These are phyloP conservation scores for Ciconia nigra DNA, from an alignment of 2,797 vertebrate species.

Conservation along the genomic window DNA sequence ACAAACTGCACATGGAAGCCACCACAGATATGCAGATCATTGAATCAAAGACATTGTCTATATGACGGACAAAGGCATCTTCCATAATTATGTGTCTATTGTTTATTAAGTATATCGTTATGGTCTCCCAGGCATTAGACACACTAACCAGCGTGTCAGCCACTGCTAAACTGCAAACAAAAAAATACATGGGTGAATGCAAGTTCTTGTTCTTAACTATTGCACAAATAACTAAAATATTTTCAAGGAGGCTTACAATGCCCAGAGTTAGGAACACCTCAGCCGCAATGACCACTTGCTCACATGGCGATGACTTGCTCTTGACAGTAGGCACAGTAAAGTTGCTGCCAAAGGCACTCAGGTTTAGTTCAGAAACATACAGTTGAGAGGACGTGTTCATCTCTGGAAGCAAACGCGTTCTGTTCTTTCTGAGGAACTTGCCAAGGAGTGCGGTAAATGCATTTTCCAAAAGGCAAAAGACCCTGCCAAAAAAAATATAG, in stretches of 20 bases:
- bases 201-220: slow-evolving; percentile 80
- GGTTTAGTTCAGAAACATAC: slow-evolving; percentile 60
- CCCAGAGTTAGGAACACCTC: slow-evolving; percentile 80
- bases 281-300: slow-evolving; percentile 73
- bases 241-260: slow-evolving; percentile 80
- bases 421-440: slow-evolving; percentile 36
- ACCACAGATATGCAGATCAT: slow-evolving; percentile 83
- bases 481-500: neutral
- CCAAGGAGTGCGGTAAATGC: slow-evolving; percentile 22
- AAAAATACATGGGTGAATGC: slow-evolving; percentile 82
- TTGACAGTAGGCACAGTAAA: slow-evolving; percentile 43
- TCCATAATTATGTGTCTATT: slow-evolving; percentile 76
- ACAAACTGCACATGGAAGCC: slow-evolving; percentile 81
- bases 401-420: neutral
- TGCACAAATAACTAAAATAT: slow-evolving; percentile 77
- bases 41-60: slow-evolving; percentile 81
- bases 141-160: slow-evolving; percentile 81
- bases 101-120: slow-evolving; percentile 78
- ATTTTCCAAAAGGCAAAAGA: slow-evolving; percentile 32
- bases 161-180: slow-evolving; percentile 80
- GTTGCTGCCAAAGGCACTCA: slow-evolving; percentile 63
- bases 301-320: slow-evolving; percentile 64
- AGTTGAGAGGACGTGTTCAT: slow-evolving; percentile 71
- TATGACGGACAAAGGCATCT: slow-evolving; percentile 77
- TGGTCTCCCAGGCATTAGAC: slow-evolving; percentile 82